Evolutionary conservation across 2,113 vertebrate species (phyloP).

Genomic region (Pogonocichla stellata): DNA sequence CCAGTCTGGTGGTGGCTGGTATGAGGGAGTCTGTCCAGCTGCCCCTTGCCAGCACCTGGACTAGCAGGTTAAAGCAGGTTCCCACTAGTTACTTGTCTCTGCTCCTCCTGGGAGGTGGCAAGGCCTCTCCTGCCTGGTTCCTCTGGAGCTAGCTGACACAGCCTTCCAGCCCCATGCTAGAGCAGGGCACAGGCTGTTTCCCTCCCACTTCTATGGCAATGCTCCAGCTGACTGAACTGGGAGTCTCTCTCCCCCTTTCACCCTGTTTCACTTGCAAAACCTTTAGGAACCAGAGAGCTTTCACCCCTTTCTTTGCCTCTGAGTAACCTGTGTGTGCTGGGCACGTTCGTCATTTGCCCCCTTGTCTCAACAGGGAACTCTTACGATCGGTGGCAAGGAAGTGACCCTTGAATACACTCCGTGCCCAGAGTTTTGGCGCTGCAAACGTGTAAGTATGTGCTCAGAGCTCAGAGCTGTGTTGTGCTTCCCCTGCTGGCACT

Average conservation of each 20-base stretch:
- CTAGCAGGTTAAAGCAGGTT: neutral
- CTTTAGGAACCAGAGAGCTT: slow-evolving; percentile 47
- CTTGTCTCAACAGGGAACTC: slow-evolving; percentile 86
- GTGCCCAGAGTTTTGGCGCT: slow-evolving; percentile 77
- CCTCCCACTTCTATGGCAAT: neutral
- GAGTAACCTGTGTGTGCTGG: neutral
- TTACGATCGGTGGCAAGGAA: slow-evolving; percentile 89
- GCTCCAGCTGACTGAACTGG: slow-evolving; percentile 16
- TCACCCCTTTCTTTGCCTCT: slow-evolving; percentile 41
- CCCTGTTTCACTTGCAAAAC: slow-evolving; percentile 24
- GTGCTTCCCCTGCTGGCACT: slow-evolving; percentile 14
- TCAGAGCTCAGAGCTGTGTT: neutral
- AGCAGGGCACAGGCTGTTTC: slow-evolving; percentile 12
- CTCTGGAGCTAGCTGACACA: neutral
- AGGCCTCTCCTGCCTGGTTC: neutral
- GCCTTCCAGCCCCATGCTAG: neutral
- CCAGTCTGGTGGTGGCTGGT: neutral
- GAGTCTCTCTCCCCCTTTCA: slow-evolving; percentile 30
- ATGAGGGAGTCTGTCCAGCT: neutral
- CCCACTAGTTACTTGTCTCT: neutral
- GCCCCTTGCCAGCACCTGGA: neutral
- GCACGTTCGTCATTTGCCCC: slow-evolving; percentile 36
- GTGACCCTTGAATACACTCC: slow-evolving; percentile 88
- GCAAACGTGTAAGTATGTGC: slow-evolving; percentile 76
- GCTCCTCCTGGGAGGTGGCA: neutral